Conservation (phyloP, 2,888 invertebrate species). For the Plemyria rubiginata region DNA sequence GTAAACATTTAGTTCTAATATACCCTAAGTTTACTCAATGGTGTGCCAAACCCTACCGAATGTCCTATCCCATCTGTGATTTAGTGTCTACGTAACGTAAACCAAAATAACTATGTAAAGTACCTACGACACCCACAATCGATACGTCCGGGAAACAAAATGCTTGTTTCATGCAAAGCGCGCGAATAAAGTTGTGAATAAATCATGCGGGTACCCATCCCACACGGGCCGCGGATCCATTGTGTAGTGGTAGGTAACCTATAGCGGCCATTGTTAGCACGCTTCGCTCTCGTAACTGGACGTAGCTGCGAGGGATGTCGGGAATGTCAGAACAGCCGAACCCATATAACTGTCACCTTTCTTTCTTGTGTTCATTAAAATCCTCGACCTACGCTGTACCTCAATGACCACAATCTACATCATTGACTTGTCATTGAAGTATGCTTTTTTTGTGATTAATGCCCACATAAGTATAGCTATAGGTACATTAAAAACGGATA, state of each 20-base stretch:
- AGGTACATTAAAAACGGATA: too few species aligned
- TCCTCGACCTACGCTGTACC: background rate
- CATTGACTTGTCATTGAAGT: background rate
- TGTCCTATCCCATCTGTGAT: too few species aligned
- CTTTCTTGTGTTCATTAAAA: background rate
- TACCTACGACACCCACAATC: slow-evolving; percentile 6
- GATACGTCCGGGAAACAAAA: slow-evolving; percentile 1
- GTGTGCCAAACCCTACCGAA: too few species aligned
- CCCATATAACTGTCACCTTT: background rate
- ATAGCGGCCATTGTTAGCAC: slow-evolving; percentile 15
- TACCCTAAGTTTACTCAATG: too few species aligned
- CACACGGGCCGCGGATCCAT: slow-evolving; percentile 36
- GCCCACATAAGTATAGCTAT: too few species aligned
- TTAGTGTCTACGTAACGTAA: slow-evolving; percentile 5
- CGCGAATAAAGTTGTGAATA: slow-evolving; percentile 40
- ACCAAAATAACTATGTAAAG: background rate
- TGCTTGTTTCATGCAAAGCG: slow-evolving; percentile 33
- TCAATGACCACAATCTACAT: too few species aligned
- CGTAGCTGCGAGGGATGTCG: background rate
- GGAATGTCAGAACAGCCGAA: background rate
- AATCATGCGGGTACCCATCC: slow-evolving; percentile 26
- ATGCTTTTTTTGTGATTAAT: background rate
- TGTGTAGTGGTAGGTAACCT: slow-evolving; percentile 11
- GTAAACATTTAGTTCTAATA: too few species aligned
- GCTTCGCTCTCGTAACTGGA: slow-evolving; percentile 35